Base-by-base conservation (phyloP, 2,888 invertebrate genomes). In the Lepidochitona cinerea region DNA sequence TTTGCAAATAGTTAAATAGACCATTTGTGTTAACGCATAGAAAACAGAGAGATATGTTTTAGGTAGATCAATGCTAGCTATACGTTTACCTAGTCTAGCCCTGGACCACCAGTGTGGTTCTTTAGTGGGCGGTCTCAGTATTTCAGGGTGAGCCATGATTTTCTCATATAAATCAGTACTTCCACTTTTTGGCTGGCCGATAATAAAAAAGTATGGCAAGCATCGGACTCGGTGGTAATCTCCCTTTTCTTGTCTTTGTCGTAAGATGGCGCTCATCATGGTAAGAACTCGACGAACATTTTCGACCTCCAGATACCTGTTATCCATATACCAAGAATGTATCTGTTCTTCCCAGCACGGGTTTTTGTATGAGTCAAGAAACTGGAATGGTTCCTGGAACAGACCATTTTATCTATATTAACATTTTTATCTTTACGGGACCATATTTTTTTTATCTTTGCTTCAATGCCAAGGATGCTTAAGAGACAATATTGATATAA, bases 181-280 rank as follows among this genome's bases (percentile, higher is more conserved):
- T 23, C 85, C 87, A 77, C 87, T 83, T 68, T 87, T 87, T 5
- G 87, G 87, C 70, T 84, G 84, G 18, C 87, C 87, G 67, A 85
- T 83, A 29, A 87, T 80, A 73, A 84, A 96, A 94, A 88, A 99
- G 93, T 84, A 99, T 93, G 76, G 98, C 97, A 91, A 98, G 97
- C 88, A 96, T 94, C 83, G 83, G 72, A 82, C 83, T 54, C 82
- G 82, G 41, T 74, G 73, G 64, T 75, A 78, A 32, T 59, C 59
- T 59, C 59, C 59, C 5, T 4, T 4, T 26, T 23, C 59, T 52
- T n/a, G 77, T 73, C 29, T 35, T 26, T 69, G 53, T 37, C 33
- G 9, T 74, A 74, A 78, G 23, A 59, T 59, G 5, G 41, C 37
- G 26, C 12, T 68, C 32, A 79, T 26, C 26, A 71, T 68, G 14